Conservation (phyloP, 2,113 vertebrate genomes). For the Stigmatopora nigra region DNA sequence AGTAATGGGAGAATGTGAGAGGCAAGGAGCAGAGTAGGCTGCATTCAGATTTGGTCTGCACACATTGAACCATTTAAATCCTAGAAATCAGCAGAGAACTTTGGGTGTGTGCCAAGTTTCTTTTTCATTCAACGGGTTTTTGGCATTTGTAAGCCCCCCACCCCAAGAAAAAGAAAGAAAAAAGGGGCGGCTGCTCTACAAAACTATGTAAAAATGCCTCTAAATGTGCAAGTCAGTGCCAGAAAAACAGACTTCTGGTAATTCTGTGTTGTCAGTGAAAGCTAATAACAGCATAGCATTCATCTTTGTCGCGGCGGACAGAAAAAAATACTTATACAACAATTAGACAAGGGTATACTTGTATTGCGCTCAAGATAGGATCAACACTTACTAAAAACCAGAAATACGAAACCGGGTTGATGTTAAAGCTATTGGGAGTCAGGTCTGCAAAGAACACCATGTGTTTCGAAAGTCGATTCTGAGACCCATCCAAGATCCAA, state of each 20-base stretch:
- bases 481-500: no score
- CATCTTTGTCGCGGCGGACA: no score
- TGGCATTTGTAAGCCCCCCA: slow-evolving; percentile 47
- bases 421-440: no score
- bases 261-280: slow-evolving; percentile 69
- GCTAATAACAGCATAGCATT: slow-evolving; percentile 35
- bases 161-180: no score
- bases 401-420: no score
- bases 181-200: slow-evolving; percentile 47
- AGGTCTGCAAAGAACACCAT: no score
- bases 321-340: no score
- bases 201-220: slow-evolving; percentile 54
- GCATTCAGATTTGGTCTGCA: slow-evolving; percentile 25
- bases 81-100: slow-evolving; percentile 64
- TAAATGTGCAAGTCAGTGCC: slow-evolving; percentile 11
- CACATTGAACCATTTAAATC: slow-evolving; percentile 62
- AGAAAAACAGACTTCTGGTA: slow-evolving; percentile 40
- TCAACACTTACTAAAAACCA: no score
- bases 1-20: slow-evolving; percentile 26
- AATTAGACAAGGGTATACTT: no score
- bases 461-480: no score
- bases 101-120: slow-evolving; percentile 57
- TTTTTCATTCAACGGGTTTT: slow-evolving; percentile 48
- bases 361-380: no score
- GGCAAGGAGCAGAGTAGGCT: slow-evolving; percentile 9